Conservation (phyloP, 2,888 invertebrate species). For the Spisula solida region DNA sequence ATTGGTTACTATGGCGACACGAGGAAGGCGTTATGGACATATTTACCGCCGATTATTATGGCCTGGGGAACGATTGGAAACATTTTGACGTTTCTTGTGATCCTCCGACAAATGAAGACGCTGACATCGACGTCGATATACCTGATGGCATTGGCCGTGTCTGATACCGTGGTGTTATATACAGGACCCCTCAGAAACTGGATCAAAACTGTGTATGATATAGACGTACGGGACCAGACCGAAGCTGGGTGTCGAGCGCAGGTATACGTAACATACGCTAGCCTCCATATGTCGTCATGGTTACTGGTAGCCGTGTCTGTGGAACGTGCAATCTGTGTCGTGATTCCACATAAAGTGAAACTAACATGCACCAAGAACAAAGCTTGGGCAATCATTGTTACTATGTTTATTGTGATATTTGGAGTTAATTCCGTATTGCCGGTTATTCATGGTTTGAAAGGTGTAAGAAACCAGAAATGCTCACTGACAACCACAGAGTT, state of each 20-base stretch:
- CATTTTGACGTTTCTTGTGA: slow-evolving; percentile 73
- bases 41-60: slow-evolving; percentile 76
- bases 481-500: slow-evolving; percentile 40
- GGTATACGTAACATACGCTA: slow-evolving; percentile 75
- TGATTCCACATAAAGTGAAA: slow-evolving; percentile 77
- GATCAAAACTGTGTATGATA: slow-evolving; percentile 54
- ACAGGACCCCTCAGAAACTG: slow-evolving; percentile 77
- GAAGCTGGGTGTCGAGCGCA: slow-evolving; percentile 71
- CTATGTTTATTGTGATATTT: slow-evolving; percentile 48
- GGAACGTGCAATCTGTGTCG: slow-evolving; percentile 79
- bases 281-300: slow-evolving; percentile 80
- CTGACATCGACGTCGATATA: slow-evolving; percentile 76
- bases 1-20: slow-evolving; percentile 56
- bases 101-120: slow-evolving; percentile 68
- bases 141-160: slow-evolving; percentile 73
- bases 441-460: slow-evolving; percentile 40
- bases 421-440: slow-evolving; percentile 37
- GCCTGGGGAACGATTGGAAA: slow-evolving; percentile 80
- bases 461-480: slow-evolving; percentile 41
- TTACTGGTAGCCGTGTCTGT: slow-evolving; percentile 80
- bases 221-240: slow-evolving; percentile 71
- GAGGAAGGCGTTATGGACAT: slow-evolving; percentile 63
- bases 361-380: slow-evolving; percentile 70
- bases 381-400: slow-evolving; percentile 53
- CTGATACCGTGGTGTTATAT: slow-evolving; percentile 76